Base-by-base conservation (phyloP, 2,797 vertebrate genomes). In the Notoglanidium macrostoma region DNA sequence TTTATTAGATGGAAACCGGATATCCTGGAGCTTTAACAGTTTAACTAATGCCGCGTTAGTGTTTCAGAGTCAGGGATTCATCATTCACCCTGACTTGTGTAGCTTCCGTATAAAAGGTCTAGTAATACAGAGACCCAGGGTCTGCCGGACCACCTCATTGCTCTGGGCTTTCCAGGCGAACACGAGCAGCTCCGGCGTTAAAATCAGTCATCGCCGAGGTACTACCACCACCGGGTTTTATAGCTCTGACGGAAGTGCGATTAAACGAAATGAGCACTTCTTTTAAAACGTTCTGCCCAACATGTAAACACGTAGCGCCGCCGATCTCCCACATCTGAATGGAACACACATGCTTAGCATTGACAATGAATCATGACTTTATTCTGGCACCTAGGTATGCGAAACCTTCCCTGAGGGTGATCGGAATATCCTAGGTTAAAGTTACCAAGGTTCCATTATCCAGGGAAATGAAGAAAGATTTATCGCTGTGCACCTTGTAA, bases 401-500 rank as follows among this genome's bases (percentile, higher is more conserved):
- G 67, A 61, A 88, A 46, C 72, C 61, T 74, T 67, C 57, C 85
- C 85, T 29, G 46, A 68, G 87, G 87, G 79, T 83, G 87, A 79
- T 59, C 86, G 72, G 79, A 83, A 88, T 88, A 88, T 88, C 84
- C 85, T 83, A 32, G 70, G 79, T 76, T 88, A 78, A 70, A 83
- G 85, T 88, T 88, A 88, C 87, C 40, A 26, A 29, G 46, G 80
- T 29, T 76, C 80, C 63, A 86, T 86, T 86, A 77, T 72, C 68
- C 40, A 49, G 72, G 67, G 70, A 80, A 54, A 76, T 61, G 49
- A 82, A 70, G 51, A 78, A 67, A 77, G 87, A 88, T 88, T 88
- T 88, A 88, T 72, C 51, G 54, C 85, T 11, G 4, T 86, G 49
- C 59, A 78, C 72, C 87, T 86, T 83, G 84, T 88, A 88, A 82